phyloP scores from a whole-genome alignment of 2,113 vertebrate genomes.

The Burhinus bistriatus region DNA sequence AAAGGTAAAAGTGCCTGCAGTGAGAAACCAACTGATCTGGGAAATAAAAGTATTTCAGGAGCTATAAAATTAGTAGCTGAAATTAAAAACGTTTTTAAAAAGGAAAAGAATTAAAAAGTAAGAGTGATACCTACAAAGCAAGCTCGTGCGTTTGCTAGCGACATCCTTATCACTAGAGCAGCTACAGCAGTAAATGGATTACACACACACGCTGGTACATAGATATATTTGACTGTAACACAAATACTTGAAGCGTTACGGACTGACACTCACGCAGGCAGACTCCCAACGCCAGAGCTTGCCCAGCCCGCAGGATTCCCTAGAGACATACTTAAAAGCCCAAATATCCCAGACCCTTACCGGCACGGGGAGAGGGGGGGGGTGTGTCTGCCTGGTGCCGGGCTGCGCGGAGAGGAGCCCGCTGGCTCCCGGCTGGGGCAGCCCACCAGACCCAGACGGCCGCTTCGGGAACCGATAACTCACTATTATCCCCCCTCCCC shows the following conservation, averaged over 20 bases:
- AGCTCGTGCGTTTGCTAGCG: background rate
- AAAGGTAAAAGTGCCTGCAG: background rate
- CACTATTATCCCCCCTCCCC: background rate
- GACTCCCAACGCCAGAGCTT: background rate
- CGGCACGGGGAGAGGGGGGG: background rate
- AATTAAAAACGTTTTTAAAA: background rate
- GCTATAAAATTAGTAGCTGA: background rate
- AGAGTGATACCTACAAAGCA: background rate
- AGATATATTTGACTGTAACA: background rate
- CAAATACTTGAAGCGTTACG: accelerated
- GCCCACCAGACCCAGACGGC: background rate
- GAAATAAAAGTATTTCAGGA: background rate
- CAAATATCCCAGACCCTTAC: background rate
- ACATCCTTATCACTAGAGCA: background rate
- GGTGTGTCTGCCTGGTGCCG: background rate
- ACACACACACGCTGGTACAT: accelerated
- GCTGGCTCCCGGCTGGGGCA: background rate
- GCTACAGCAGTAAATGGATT: background rate
- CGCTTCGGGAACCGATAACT: background rate
- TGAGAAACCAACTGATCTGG: background rate
- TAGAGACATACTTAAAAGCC: background rate
- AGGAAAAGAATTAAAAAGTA: background rate
- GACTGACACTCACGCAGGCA: background rate
- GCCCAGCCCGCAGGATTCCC: background rate
- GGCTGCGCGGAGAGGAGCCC: background rate